Base-by-base conservation (phyloP, 2,113 vertebrate genomes). In the Brachypteracias leptosomus region DNA sequence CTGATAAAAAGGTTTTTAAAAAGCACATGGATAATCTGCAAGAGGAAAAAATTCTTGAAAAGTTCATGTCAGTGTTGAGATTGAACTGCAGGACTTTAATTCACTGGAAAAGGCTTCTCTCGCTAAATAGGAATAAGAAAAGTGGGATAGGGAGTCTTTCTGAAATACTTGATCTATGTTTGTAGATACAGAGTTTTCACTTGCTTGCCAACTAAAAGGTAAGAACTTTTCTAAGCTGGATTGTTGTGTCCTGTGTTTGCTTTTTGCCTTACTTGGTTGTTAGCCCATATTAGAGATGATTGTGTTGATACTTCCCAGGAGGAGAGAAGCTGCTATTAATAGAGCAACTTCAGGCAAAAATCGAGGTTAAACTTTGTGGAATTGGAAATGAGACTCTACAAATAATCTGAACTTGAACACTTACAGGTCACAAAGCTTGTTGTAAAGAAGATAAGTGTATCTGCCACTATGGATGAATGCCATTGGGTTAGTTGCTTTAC, bases 251-350 rank as follows among this genome's bases (percentile, higher is more conserved):
- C 47, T 81, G 71, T 91, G 38, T 85, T 94, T 77, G 42, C 62
- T 38, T 71, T 80, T 91, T 67, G 19, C 49, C 5, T 66, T 85
- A 16, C 76, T 85, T 92, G 51, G 15, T 89, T 91, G 46, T 66
- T 62, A 79, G 40, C 10, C 18, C 6, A 0, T 88, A n/a, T 82
- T 93, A 78, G 67, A 72, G 49, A 87, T 85, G 33, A 61, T 68
- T 72, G 68, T 61, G 40, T 81, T 95, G 89, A 79, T 96, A 15
- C 10, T 73, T 89, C 86, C 73, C 62, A 57, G 61, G 84, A 95
- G 89, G 61, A 87, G 75, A 75, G 70, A 72, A 68, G 40, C 61
- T 95, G 62, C 70, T 88, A 29, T 79, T 87, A 85, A 75, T 76
- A 79, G 16, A 73, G 28, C 71, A 76, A 28, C 44, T 68, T 89